These are phyloP conservation scores for Entomobrya multifasciata DNA, from an alignment of 2,888 invertebrate genomes.

Conservation along the genomic window DNA sequence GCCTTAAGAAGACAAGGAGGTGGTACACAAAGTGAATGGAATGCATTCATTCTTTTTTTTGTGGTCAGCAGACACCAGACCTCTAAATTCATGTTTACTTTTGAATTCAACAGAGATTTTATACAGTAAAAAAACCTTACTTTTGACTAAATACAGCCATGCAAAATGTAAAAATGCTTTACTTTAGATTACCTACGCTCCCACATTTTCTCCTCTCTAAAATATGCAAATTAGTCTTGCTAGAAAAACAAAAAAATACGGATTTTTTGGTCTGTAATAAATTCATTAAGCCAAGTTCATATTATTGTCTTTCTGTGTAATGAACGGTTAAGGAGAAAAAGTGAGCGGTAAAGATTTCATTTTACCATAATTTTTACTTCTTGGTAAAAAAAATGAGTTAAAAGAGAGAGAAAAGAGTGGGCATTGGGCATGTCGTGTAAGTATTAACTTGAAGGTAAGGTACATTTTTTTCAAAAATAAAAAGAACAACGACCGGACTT, in stretches of 20 bases:
- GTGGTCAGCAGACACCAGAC: constrained; percentile 4
- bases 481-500: constrained; percentile 60
- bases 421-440: too few species aligned
- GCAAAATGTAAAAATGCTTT: neutral
- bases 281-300: constrained; percentile 30
- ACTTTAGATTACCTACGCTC: neutral
- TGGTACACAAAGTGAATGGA: too few species aligned
- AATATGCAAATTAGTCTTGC: constrained; percentile 35
- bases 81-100: neutral
- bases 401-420: too few species aligned
- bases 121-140: neutral
- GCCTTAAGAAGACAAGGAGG: neutral
- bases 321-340: constrained; percentile 45
- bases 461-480: neutral
- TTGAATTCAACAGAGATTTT: neutral
- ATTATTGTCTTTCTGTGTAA: constrained; percentile 17
- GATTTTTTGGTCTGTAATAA: constrained; percentile 7
- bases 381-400: neutral
- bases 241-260: constrained; percentile 16
- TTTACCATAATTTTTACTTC: constrained; percentile 19
- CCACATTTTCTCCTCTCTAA: constrained; percentile 5
- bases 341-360: constrained; percentile 44
- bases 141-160: neutral
- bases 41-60: neutral
- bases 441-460: too few species aligned